Evolutionary conservation across 2,888 invertebrate species (phyloP).

Genomic region (Choristoneura rosaceana): DNA sequence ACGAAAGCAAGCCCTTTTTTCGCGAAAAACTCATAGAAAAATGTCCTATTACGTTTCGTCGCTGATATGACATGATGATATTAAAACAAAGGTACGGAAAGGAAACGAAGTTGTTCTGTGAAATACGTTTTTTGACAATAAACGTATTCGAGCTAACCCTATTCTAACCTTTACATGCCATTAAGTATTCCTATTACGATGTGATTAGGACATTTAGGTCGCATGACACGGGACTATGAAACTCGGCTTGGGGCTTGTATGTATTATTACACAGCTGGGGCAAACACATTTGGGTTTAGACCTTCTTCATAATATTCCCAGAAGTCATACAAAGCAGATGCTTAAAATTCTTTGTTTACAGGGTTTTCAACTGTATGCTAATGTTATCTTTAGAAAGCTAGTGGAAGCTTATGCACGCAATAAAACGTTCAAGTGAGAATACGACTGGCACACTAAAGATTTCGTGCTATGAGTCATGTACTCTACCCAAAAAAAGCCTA

Average conservation of each 20-base stretch:
- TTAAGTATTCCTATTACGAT: slow-evolving; percentile 28
- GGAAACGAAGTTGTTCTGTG: slow-evolving; percentile 40
- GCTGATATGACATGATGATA: slow-evolving; percentile 41
- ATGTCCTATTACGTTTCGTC: slow-evolving; percentile 29
- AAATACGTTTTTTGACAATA: slow-evolving; percentile 32
- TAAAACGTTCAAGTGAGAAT: too few relatives aligned
- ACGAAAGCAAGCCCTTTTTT: slow-evolving; percentile 3
- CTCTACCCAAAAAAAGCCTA: too few relatives aligned
- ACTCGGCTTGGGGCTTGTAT: background rate
- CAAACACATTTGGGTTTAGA: background rate
- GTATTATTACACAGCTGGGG: background rate
- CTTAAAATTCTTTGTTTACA: background rate
- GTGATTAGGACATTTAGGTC: slow-evolving; percentile 11
- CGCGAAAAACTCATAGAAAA: slow-evolving; percentile 8
- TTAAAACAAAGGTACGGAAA: slow-evolving; percentile 42
- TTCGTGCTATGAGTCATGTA: too few relatives aligned
- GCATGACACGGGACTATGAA: background rate
- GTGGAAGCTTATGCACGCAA: too few relatives aligned
- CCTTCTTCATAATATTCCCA: background rate
- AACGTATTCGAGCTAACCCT: background rate
- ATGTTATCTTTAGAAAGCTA: too few relatives aligned
- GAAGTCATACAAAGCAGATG: background rate
- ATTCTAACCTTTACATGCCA: slow-evolving; percentile 16
- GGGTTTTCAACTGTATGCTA: too few relatives aligned
- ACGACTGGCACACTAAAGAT: too few relatives aligned